These are phyloP conservation scores for Steinernema hermaphroditum DNA, from an alignment of 2,888 invertebrate species.

Conservation along the genomic window DNA sequence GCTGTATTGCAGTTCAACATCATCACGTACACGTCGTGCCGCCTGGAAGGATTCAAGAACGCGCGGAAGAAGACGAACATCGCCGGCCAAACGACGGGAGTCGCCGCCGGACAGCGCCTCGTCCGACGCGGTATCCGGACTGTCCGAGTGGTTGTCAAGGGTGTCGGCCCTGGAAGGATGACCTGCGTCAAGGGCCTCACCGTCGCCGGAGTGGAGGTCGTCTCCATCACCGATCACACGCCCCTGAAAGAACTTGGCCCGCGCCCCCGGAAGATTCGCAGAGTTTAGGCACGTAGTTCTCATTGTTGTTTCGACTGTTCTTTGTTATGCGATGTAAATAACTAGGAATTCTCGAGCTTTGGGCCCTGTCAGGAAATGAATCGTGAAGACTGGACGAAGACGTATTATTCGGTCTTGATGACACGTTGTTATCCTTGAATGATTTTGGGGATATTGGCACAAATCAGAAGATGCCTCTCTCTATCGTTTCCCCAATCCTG, in stretches of 20 bases:
- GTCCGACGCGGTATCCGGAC: constrained; percentile 65
- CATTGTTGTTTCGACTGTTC: not conserved
- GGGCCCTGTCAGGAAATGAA: no score
- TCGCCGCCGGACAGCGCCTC: constrained; percentile 74
- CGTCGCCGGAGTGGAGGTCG: constrained; percentile 84
- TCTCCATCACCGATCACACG: constrained; percentile 90
- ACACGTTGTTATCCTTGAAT: no score
- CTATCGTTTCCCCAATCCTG: no score
- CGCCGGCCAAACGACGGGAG: constrained; percentile 90
- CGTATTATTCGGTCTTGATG: no score
- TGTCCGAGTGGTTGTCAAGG: constrained; percentile 66
- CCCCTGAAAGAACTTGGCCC: constrained; percentile 78
- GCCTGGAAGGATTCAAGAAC: constrained; percentile 91
- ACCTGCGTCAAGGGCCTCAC: constrained; percentile 89
- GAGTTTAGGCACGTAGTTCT: constrained; percentile 73
- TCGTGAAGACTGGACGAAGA: no score
- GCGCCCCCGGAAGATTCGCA: constrained; percentile 81
- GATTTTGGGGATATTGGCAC: no score
- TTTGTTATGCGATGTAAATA: no score
- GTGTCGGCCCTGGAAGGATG: constrained; percentile 71
- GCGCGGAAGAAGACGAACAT: constrained; percentile 92
- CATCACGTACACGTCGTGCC: constrained; percentile 68
- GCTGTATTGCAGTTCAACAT: constrained; percentile 49
- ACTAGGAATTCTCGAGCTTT: no score
- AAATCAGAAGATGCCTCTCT: no score